Conservation (phyloP, 2,888 invertebrate genomes). For the Keiferia lycopersicella region DNA sequence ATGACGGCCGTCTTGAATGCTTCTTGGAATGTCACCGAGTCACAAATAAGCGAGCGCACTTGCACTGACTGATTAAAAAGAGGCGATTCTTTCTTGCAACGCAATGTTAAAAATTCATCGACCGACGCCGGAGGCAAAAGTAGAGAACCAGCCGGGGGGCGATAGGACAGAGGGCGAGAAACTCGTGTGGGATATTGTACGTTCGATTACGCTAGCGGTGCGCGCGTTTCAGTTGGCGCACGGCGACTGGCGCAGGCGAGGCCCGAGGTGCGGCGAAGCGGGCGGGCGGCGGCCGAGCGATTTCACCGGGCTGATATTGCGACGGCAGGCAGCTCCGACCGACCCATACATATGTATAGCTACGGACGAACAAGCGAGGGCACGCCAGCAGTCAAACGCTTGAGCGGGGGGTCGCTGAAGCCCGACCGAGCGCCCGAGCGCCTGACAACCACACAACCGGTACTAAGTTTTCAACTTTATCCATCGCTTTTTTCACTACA, state of each 20-base stretch:
- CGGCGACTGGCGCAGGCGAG: conserved; percentile 80
- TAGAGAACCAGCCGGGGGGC: conserved; percentile 48
- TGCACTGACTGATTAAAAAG: conserved; percentile 39
- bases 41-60: conserved; percentile 66
- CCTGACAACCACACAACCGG: conserved; percentile 41
- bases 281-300: conserved; percentile 78
- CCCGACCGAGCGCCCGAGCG: conserved; percentile 38
- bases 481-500: conserved; percentile 19
- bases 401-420: conserved; percentile 59
- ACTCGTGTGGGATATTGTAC: conserved; percentile 65
- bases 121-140: conserved; percentile 48
- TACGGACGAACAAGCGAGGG: conserved; percentile 62
- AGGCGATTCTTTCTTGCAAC: conserved; percentile 42
- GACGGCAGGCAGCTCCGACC: conserved; percentile 70
- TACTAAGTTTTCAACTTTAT: conserved; percentile 33
- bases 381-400: conserved; percentile 63
- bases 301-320: conserved; percentile 81
- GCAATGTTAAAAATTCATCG: conserved; percentile 49
- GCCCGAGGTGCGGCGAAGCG: conserved; percentile 75
- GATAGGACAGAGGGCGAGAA: conserved; percentile 59
- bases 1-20: conserved; percentile 78
- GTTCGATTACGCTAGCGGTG: conserved; percentile 78
- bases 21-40: conserved; percentile 62
- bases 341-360: conserved; percentile 77
- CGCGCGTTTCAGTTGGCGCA: conserved; percentile 81